Percentiles rank a stretch among this genome's conserved stretches.
phyloP scores from a whole-genome alignment of 2,888 invertebrate species.

The Antheraea assamensis region DNA sequence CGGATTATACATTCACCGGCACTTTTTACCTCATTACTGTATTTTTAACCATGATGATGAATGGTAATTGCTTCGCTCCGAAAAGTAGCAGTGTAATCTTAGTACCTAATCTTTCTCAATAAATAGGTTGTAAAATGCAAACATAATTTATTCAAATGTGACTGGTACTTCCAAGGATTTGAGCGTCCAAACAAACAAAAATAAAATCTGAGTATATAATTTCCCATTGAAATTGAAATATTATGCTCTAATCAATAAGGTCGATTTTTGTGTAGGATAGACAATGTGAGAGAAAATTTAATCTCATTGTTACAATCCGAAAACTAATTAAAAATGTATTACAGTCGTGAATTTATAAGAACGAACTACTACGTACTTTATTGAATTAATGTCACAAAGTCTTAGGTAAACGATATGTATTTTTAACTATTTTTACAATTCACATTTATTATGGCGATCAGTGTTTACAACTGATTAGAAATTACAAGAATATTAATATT shows the following conservation, averaged over 20 bases:
- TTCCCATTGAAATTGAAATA: not conserved
- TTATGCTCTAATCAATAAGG: not conserved
- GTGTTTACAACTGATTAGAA: slow-evolving; percentile 38
- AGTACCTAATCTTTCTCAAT: too few species aligned
- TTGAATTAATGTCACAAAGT: slow-evolving; percentile 72
- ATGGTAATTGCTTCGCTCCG: too few species aligned
- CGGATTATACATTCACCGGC: not conserved
- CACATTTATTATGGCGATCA: slow-evolving; percentile 31
- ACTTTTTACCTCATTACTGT: not conserved
- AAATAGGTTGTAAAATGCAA: too few species aligned
- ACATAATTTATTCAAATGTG: too few species aligned
- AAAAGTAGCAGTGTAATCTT: too few species aligned
- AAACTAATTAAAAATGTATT: slow-evolving; percentile 6
- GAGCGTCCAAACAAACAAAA: too few species aligned
- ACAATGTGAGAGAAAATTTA: not conserved
- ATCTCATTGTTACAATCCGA: not conserved
- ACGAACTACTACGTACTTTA: slow-evolving; percentile 54
- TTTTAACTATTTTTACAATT: slow-evolving; percentile 51
- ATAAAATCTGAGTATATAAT: not conserved
- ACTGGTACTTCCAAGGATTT: too few species aligned
- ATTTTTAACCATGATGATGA: not conserved
- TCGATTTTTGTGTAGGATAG: not conserved
- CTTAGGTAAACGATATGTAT: slow-evolving; percentile 79
- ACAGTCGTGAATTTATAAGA: slow-evolving; percentile 22
- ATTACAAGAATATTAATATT: not conserved